Percentiles rank a stretch among this genome's conserved stretches.
phyloP scores from a whole-genome alignment of 2,113 vertebrate species.

The Ptyas mucosa region DNA sequence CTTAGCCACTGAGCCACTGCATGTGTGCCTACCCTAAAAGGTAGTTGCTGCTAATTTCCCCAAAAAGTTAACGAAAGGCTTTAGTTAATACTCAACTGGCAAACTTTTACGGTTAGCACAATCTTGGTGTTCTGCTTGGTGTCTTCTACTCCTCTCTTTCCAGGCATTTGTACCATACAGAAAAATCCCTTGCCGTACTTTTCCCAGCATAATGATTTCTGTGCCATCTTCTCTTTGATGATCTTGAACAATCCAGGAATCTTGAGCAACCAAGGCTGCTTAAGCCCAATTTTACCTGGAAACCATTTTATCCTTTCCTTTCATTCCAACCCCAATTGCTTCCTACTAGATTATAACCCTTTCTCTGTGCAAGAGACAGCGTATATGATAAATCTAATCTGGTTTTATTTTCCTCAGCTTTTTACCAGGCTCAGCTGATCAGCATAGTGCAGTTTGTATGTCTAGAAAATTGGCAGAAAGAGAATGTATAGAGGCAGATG shows the following conservation, averaged over 20 bases:
- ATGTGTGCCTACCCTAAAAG: neutral
- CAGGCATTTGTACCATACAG: neutral
- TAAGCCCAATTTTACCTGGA: neutral
- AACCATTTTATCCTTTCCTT: neutral
- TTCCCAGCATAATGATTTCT: neutral
- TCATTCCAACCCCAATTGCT: neutral
- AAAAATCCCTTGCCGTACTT: neutral
- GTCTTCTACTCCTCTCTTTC: neutral
- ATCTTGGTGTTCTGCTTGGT: neutral
- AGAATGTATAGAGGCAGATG: neutral
- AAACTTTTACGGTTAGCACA: neutral
- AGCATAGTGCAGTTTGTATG: neutral
- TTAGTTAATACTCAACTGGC: neutral
- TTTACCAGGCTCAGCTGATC: neutral
- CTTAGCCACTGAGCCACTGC: too few species aligned
- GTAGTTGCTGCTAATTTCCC: neutral
- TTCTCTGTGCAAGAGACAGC: neutral
- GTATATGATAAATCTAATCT: neutral
- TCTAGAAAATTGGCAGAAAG: neutral
- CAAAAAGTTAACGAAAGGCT: neutral
- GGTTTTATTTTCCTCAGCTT: neutral
- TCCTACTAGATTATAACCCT: neutral
- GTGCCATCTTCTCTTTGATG: neutral
- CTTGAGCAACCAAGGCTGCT: neutral
- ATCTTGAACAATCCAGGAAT: neutral